Evolutionary conservation across 1,140 invertebrate species (phyloP), one percentile per base, ranked within the genome.

Genomic region (Megalonaias nervosa): DNA sequence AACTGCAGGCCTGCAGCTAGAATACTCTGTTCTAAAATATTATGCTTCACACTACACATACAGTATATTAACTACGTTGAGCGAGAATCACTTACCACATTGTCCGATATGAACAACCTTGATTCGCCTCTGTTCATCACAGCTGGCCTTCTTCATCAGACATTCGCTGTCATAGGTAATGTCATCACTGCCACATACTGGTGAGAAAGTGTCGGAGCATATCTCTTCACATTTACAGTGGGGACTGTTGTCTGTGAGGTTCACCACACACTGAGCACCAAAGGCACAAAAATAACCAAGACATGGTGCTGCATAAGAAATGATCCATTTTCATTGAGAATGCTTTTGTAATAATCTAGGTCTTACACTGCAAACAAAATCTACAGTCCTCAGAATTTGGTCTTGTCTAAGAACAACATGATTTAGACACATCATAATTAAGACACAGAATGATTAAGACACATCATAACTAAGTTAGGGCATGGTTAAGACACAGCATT

Each of bases 161-260:
- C 96, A 97, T 87, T 95, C 94, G 85, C 92, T 95, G 55, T 91
- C 89, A 89, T 96, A 96, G 60, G 95, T 96, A 14, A 93, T 90
- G 15, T 95, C 95, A 92, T 96, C 93, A n/a, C 93, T 94, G 23
- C 95, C 95, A 87, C 95, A 96, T 74, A 96, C 94, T 38, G 93
- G 96, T 55, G n/a, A 65, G 4, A 93, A 93, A 85, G 95, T 95
- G 86, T 96, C 95, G 62, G 94, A 88, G 19, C 96, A 97, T 48
- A 94, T 92, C 84, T 96, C 94, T 14, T 94, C 94, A 87, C 96
- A 97, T 57, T 94, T 93, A 89, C 96, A 97, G 60, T 93, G 93
- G 1, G 96, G 94, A 74, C 87, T 90, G 6, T 96, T 93, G 0
- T 95, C 95, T 71, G 93, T 94, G 75, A 94, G 93, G 91, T 97